A percentile compares a stretch with the other conserved stretches of the same genome.
phyloP scores from a whole-genome alignment of 1,140 invertebrate genomes.

The Brachionus angularis region DNA sequence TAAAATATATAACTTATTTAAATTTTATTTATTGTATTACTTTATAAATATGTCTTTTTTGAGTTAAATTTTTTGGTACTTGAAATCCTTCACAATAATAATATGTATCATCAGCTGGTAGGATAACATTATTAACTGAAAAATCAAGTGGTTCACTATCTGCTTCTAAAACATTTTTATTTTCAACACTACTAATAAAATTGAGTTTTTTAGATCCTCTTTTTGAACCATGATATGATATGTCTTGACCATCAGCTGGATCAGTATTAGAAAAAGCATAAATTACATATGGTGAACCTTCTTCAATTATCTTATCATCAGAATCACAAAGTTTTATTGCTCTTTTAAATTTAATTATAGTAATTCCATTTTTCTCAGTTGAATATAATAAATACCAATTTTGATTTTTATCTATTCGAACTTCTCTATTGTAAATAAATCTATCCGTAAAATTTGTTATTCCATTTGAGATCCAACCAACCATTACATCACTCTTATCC shows the following conservation, averaged over 20 bases:
- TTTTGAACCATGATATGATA: constrained; percentile 34
- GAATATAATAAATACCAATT: constrained; percentile 14
- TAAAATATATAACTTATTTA: constrained; percentile 2
- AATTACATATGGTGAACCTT: constrained; percentile 40
- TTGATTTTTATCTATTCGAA: constrained; percentile 40
- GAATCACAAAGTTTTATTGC: constrained; percentile 35
- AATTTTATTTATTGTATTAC: neutral
- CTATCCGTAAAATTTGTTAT: constrained; percentile 36
- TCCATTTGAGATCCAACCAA: constrained; percentile 70
- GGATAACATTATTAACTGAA: constrained; percentile 4
- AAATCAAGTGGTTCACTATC: constrained; percentile 7
- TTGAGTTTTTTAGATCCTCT: constrained; percentile 5
- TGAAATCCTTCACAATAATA: constrained; percentile 11
- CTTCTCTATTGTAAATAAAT: constrained; percentile 10
- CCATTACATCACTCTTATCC: constrained; percentile 72
- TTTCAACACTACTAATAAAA: constrained; percentile 15
- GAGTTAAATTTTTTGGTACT: constrained; percentile 20
- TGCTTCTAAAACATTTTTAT: neutral
- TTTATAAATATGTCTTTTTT: constrained; percentile 42
- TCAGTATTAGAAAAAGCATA: constrained; percentile 36
- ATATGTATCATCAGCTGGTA: constrained; percentile 20
- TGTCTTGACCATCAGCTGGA: neutral
- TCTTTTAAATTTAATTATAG: constrained; percentile 42
- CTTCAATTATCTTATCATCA: constrained; percentile 19
- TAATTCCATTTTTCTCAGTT: constrained; percentile 42